Conservation (phyloP, 2,888 invertebrate genomes). For the Pecten maximus region DNA sequence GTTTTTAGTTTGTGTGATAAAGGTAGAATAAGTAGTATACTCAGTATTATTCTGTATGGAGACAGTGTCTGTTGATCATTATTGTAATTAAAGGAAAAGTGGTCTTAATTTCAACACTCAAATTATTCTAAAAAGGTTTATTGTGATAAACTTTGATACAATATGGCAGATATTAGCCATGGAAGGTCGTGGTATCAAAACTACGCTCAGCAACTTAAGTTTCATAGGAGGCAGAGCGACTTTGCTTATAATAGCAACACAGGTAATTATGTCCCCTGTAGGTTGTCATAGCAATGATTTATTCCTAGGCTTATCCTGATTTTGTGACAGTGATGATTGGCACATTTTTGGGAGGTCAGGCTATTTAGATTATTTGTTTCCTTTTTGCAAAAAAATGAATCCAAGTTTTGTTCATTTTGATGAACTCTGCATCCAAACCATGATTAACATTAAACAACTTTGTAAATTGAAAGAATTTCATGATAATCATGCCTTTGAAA, state of each 20-base stretch:
- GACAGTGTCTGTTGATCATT: neutral
- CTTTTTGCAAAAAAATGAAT: too few relatives aligned
- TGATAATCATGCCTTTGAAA: too few relatives aligned
- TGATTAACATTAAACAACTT: too few relatives aligned
- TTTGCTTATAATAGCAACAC: neutral
- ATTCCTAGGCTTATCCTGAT: too few relatives aligned
- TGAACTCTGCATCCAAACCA: too few relatives aligned
- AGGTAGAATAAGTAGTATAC: neutral
- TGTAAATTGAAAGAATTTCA: too few relatives aligned
- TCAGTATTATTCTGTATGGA: neutral
- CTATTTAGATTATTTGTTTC: too few relatives aligned
- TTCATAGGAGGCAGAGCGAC: neutral
- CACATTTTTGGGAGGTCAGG: too few relatives aligned
- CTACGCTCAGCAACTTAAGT: neutral
- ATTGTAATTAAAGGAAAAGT: too few relatives aligned
- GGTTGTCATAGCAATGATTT: too few relatives aligned
- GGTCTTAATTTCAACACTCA: neutral
- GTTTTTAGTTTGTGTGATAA: neutral
- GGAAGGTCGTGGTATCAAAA: slow-evolving; percentile 1
- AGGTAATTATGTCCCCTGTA: neutral
- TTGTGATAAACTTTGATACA: neutral
- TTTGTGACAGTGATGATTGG: too few relatives aligned
- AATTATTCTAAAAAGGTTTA: neutral
- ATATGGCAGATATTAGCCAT: neutral
- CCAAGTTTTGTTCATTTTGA: too few relatives aligned